A percentile compares a stretch with the other conserved stretches of the same genome.
phyloP scores from a whole-genome alignment of 1,140 invertebrate genomes.

The Hyposmocoma kahamanoa region DNA sequence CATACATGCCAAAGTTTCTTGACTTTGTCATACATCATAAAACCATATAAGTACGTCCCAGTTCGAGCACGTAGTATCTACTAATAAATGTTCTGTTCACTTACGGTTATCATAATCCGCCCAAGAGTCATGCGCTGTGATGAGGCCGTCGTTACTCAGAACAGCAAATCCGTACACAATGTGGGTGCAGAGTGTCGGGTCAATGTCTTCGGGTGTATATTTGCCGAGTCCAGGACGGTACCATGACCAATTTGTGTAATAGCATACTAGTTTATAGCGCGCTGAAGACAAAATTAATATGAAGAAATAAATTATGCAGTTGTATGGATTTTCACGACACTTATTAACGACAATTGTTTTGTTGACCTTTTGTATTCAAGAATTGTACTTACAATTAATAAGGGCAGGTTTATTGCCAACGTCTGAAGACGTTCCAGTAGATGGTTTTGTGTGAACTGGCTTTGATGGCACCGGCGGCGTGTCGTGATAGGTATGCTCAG shows the following conservation, averaged over 20 bases:
- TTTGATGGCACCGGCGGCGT: slow-evolving; percentile 10
- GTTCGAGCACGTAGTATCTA: too few species aligned
- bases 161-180: slow-evolving; percentile 95
- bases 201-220: slow-evolving; percentile 89
- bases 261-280: slow-evolving; percentile 88
- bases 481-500: slow-evolving; percentile 13
- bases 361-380: too few species aligned
- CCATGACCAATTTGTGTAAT: slow-evolving; percentile 97
- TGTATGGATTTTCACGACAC: too few species aligned
- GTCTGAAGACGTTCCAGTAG: slow-evolving; percentile 16
- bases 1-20: too few species aligned
- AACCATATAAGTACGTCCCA: too few species aligned
- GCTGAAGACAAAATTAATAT: slow-evolving; percentile 43
- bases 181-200: slow-evolving; percentile 90
- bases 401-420: slow-evolving; percentile 20
- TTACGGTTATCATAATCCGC: slow-evolving; percentile 90
- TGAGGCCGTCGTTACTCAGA: slow-evolving; percentile 84
- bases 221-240: slow-evolving; percentile 87
- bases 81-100: too few species aligned
- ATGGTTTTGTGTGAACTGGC: slow-evolving; percentile 11
- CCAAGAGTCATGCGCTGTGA: slow-evolving; percentile 91
- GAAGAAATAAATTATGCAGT: too few species aligned
- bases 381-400: slow-evolving; percentile 25
- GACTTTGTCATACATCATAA: too few species aligned
- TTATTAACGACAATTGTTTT: too few species aligned